phyloP scores from a whole-genome alignment of 2,113 vertebrate genomes.

The Lophochroa leadbeateri region DNA sequence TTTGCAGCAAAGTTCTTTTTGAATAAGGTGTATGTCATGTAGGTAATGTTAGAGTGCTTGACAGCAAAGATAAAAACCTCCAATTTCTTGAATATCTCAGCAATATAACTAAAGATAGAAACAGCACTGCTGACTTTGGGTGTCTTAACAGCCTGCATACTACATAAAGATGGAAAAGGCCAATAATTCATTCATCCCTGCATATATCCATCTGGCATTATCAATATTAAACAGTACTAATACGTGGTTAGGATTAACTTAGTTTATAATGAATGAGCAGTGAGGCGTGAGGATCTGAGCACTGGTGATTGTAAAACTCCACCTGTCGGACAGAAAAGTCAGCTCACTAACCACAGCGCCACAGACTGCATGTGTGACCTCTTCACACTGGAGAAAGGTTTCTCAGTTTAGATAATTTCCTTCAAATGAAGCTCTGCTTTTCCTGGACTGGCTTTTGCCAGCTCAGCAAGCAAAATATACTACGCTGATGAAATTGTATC shows the following conservation, averaged over 20 bases:
- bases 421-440: neutral
- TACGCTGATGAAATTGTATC: neutral
- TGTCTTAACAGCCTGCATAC: neutral
- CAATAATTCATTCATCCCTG: neutral
- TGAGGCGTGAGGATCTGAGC: neutral
- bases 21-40: neutral
- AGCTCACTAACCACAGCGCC: neutral
- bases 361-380: neutral
- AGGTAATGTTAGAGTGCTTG: neutral
- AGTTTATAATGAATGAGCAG: neutral
- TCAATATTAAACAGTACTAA: constrained; percentile 2
- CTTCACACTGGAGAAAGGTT: neutral
- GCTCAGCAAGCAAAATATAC: neutral
- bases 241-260: neutral
- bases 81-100: neutral
- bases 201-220: neutral
- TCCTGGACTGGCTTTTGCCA: neutral
- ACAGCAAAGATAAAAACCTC: neutral
- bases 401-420: neutral
- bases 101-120: neutral
- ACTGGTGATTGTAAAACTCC: constrained; percentile 33
- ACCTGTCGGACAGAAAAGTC: constrained; percentile 41
- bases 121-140: neutral
- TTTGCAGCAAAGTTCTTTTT: neutral
- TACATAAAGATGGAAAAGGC: neutral